Conservation (phyloP, 2,888 invertebrate genomes). For the Drosophila engyochracea region DNA sequence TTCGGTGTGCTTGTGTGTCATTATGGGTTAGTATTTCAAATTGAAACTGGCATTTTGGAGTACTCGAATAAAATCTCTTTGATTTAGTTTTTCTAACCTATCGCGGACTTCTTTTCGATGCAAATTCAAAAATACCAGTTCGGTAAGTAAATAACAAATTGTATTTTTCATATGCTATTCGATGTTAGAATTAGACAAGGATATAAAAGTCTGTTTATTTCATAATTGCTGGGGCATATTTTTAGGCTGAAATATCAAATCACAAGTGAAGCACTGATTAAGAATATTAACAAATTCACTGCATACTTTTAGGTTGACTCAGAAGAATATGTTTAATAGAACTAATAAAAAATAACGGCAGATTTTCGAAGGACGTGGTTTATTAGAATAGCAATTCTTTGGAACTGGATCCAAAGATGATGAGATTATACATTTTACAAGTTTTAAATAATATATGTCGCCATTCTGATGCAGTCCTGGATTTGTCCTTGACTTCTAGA, state of each 20-base stretch:
- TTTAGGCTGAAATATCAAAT: not conserved
- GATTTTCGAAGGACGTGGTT: not conserved
- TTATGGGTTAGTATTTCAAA: slow-evolving; percentile 74
- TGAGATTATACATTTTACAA: not conserved
- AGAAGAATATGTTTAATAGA: not conserved
- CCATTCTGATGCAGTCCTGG: not conserved
- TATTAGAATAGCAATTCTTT: not conserved
- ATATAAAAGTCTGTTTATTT: not conserved
- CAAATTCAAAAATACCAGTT: slow-evolving; percentile 83
- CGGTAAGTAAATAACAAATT: slow-evolving; percentile 72
- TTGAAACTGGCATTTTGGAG: not conserved
- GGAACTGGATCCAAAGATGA: not conserved
- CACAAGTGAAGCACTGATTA: not conserved
- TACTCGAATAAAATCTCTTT: not conserved
- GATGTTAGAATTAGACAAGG: not conserved
- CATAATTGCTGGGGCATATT: not conserved
- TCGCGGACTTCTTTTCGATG: slow-evolving; percentile 83
- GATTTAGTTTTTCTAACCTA: slow-evolving; percentile 82
- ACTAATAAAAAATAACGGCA: not conserved
- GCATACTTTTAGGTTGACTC: not conserved
- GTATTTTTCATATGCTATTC: not conserved
- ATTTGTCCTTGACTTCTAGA: not conserved
- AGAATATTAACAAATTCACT: not conserved
- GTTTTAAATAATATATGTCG: not conserved
- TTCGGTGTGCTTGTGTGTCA: slow-evolving; percentile 73